A percentile compares a stretch with the other conserved stretches of the same genome.
Conservation (phyloP, 2,797 vertebrate species). For the Periophthalmus magnuspinnatus region DNA sequence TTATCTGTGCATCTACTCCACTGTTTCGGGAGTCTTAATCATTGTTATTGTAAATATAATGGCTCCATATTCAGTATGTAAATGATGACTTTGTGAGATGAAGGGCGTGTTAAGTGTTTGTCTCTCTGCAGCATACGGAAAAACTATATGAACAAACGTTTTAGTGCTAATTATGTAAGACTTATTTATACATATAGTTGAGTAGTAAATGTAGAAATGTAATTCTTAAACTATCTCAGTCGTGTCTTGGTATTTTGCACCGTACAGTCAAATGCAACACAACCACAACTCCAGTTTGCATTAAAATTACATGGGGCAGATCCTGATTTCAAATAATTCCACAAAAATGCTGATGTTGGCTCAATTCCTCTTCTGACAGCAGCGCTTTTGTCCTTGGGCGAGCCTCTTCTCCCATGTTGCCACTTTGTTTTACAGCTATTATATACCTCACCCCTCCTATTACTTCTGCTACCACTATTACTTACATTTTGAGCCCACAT, state of each 20-base stretch:
- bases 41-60: conserved; percentile 13
- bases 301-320: neutral
- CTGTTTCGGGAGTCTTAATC: conserved; percentile 6
- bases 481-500: neutral
- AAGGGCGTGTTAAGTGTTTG: conserved; percentile 13
- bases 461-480: neutral
- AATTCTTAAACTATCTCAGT: neutral
- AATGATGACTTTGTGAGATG: conserved; percentile 14
- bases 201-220: neutral
- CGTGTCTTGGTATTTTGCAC: no score
- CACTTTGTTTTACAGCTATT: no score
- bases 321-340: neutral
- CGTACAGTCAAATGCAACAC: no score
- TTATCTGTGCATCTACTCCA: conserved; percentile 18
- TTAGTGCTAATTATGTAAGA: neutral
- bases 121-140: neutral
- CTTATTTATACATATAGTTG: neutral
- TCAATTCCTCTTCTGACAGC: neutral
- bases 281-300: no score
- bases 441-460: neutral
- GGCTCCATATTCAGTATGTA: conserved; percentile 1
- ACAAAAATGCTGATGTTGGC: neutral
- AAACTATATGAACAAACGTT: neutral
- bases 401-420: neutral
- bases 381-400: neutral